Base-by-base conservation (phyloP, 1,140 invertebrate species). In the Saccostrea cuccullata region DNA sequence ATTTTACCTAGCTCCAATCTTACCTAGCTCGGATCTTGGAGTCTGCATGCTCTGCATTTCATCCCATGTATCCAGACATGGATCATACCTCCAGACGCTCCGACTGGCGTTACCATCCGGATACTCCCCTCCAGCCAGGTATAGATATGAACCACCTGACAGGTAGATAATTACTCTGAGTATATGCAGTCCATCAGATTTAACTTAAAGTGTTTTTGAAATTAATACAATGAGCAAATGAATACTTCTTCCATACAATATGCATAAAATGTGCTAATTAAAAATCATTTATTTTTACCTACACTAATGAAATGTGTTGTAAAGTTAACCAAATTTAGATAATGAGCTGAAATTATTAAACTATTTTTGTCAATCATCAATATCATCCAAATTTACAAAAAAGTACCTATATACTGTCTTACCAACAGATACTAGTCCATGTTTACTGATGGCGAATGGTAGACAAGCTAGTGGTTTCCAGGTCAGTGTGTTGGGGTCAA, bases 71-170 rank as follows among this genome's bases (percentile, higher is more conserved):
- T 96, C 95, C 47, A 96, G 91, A 23, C 96, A 94, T 11, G 96
- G 95, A 90, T 96, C 96, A 93, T 96, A 96, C 47, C 95, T 91
- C 95, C 95, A 96, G 86, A 96, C 91, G 87, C 93, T 94, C 36
- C 93, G 91, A 88, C 95, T 96, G 5, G 95, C 95, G 67, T 94
- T 95, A 6, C 96, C 96, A 94, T 96, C 96, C n/a, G 96, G 96
- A 90, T 95, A 96, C 90, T 96, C 96, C 30, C 96, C 96, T 26
- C 96, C 96, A 90, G 95, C 95, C 82, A 96, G 90, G 87, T 96
- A 96, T 8, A 96, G 88, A 55, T 94, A 94, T 87, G 95, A 95
- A 70, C 94, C 93, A 20, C 94, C 94, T 94, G 64, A 89, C 67
- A 20, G 13, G 17, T 20, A 9, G 17, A 85, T 60, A 64, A 17